A percentile compares a stretch with the other conserved stretches of the same genome.
phyloP scores from a whole-genome alignment of 2,113 vertebrate species.

The Pachypanchax playfairii region DNA sequence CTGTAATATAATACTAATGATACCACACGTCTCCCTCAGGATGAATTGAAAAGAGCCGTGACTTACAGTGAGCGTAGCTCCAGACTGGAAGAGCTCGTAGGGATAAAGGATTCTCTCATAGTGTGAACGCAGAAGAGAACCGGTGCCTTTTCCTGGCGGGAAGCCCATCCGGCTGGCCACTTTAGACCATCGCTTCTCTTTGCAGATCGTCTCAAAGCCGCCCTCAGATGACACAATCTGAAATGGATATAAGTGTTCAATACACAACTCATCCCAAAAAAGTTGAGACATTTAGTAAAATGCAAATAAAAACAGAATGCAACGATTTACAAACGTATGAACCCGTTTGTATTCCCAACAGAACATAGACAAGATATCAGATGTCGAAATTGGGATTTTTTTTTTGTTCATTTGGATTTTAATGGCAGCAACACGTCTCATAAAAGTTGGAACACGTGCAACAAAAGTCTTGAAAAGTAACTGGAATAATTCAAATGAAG shows the following conservation, averaged over 20 bases:
- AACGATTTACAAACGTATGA: too few relatives aligned
- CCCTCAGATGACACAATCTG: constrained; percentile 94
- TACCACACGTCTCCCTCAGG: too few relatives aligned
- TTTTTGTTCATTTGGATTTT: too few relatives aligned
- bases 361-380: neutral
- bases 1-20: too few relatives aligned
- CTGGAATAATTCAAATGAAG: too few relatives aligned
- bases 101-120: constrained; percentile 96
- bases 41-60: neutral
- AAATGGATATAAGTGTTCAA: constrained; percentile 40
- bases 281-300: neutral
- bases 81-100: constrained; percentile 97
- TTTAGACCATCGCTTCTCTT: constrained; percentile 97
- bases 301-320: neutral
- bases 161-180: constrained; percentile 92
- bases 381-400: too few relatives aligned
- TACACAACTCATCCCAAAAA: too few relatives aligned
- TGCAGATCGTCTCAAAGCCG: constrained; percentile 92
- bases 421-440: too few relatives aligned
- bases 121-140: constrained; percentile 91
- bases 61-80: constrained; percentile 93
- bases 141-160: constrained; percentile 89
- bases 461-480: too few relatives aligned
- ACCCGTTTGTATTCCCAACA: too few relatives aligned
- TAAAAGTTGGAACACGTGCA: too few relatives aligned